Percentiles rank a stretch among this genome's conserved stretches.
These are phyloP conservation scores for Drosophila aff. DNA, from an alignment of 1,140 invertebrate species.

Conservation along the genomic window DNA sequence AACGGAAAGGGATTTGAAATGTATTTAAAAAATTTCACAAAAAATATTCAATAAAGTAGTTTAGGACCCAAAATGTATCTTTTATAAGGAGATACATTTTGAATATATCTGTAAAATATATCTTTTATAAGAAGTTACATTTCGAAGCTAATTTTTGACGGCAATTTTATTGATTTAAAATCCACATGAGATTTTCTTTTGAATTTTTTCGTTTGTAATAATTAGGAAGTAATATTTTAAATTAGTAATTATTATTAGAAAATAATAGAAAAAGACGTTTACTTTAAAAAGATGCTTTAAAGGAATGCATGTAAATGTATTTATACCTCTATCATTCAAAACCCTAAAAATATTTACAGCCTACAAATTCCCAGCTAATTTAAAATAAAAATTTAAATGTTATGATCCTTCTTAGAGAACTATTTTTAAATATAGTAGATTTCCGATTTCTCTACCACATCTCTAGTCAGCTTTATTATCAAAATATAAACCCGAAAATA, in stretches of 20 bases:
- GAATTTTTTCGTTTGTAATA: neutral
- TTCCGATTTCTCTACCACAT: neutral
- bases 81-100: neutral
- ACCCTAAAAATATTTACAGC: no score
- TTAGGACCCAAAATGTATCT: neutral
- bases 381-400: no score
- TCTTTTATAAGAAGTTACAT: neutral
- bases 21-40: neutral
- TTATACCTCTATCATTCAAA: no score
- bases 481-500: neutral
- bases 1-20: fast-evolving
- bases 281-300: no score
- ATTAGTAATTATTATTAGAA: no score
- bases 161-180: neutral
- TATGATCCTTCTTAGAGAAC: no score
- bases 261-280: no score
- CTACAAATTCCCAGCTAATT: no score
- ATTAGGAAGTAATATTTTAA: no score
- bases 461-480: neutral
- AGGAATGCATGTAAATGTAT: no score
- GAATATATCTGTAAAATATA: neutral
- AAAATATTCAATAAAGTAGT: neutral
- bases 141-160: neutral
- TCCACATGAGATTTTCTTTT: neutral
- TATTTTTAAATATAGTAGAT: neutral